These are phyloP conservation scores for Phortica okadai DNA, from an alignment of 2,888 invertebrate genomes.

Conservation along the genomic window DNA sequence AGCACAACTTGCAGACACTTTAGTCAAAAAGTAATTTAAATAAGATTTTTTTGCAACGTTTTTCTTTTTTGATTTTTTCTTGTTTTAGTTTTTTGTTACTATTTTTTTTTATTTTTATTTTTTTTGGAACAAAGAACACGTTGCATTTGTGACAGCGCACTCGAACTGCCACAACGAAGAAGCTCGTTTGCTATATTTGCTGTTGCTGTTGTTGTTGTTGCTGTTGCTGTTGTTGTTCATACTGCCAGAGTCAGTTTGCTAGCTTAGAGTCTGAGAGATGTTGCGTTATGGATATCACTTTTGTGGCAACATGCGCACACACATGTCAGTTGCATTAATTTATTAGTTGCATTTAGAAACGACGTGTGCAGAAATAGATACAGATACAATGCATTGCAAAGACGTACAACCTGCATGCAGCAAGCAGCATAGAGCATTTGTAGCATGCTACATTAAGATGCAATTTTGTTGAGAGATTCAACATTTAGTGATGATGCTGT, in stretches of 20 bases:
- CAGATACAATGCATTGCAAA: slow-evolving; percentile 41
- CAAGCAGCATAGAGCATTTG: slow-evolving; percentile 31
- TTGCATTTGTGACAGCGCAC: neutral
- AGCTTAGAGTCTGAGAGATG: slow-evolving; percentile 37
- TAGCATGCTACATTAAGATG: neutral
- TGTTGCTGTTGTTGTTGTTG: neutral
- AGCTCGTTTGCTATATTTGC: neutral
- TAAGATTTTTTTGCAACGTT: slow-evolving; percentile 7
- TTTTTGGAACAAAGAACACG: neutral
- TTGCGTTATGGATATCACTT: slow-evolving; percentile 21
- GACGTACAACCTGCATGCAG: neutral
- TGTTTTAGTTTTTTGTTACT: no score
- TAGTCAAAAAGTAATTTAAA: slow-evolving; percentile 14
- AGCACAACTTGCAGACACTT: neutral
- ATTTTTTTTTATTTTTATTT: no score
- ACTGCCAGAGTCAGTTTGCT: slow-evolving; percentile 8
- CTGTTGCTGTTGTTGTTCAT: neutral
- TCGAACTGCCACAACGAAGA: neutral
- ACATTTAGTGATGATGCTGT: neutral
- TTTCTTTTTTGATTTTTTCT: no score
- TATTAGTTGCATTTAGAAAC: slow-evolving; percentile 60
- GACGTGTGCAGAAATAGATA: slow-evolving; percentile 58
- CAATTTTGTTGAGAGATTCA: neutral
- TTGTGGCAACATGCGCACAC: slow-evolving; percentile 44
- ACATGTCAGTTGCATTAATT: slow-evolving; percentile 61